A percentile compares a stretch with the other conserved stretches of the same genome.
These are phyloP conservation scores for Heptascelio sp. DNA, from an alignment of 2,888 invertebrate species.

Conservation along the genomic window DNA sequence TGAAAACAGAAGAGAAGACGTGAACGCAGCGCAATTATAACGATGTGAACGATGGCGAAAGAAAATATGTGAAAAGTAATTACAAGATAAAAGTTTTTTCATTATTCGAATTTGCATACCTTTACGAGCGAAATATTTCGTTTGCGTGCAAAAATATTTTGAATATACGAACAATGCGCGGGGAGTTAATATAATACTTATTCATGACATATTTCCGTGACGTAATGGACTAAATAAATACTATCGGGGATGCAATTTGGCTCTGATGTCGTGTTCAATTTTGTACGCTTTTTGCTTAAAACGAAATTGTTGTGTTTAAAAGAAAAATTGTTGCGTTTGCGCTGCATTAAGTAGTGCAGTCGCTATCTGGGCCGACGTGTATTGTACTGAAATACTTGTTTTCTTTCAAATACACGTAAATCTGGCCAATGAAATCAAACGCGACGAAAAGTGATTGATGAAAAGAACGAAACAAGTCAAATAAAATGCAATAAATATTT, in stretches of 20 bases:
- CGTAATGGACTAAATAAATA: neutral
- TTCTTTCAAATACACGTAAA: no score
- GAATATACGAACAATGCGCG: neutral
- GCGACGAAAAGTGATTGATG: no score
- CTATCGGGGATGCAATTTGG: neutral
- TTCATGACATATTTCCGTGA: neutral
- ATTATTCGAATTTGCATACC: conserved; percentile 15
- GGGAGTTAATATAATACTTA: neutral
- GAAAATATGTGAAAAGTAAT: conserved; percentile 5
- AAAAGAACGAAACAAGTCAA: no score
- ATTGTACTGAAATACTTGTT: neutral
- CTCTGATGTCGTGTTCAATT: neutral
- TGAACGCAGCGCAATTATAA: neutral
- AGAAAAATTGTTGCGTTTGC: neutral
- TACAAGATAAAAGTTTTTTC: conserved; percentile 20
- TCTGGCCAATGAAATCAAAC: no score
- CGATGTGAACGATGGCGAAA: neutral
- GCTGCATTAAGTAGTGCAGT: conserved; percentile 11
- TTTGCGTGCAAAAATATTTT: neutral
- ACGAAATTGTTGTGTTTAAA: neutral
- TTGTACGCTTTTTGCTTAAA: neutral
- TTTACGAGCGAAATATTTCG: neutral
- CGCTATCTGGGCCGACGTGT: conserved; percentile 8
- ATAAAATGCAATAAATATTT: no score
- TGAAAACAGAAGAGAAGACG: neutral